phyloP scores from a whole-genome alignment of 2,888 invertebrate species.

The Leistus spinibarbis region DNA sequence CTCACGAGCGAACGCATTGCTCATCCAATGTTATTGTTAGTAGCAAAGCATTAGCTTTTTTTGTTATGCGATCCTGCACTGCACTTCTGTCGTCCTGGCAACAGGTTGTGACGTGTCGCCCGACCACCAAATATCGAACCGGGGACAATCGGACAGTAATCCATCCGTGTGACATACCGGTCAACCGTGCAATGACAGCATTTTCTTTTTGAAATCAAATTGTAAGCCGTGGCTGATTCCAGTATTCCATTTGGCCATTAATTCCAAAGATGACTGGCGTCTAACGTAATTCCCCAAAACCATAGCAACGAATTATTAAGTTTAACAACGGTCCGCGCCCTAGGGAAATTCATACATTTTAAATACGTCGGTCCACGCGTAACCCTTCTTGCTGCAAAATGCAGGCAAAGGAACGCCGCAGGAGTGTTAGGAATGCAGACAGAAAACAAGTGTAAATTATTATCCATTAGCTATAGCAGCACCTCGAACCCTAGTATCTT shows the following conservation, averaged over 20 bases:
- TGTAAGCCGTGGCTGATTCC: too few relatives aligned
- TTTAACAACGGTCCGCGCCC: neutral
- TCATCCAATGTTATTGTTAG: neutral
- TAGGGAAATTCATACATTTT: neutral
- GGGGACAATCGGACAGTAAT: neutral
- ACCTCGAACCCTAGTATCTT: neutral
- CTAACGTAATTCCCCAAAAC: neutral
- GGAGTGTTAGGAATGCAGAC: neutral
- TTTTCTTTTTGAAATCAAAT: too few relatives aligned
- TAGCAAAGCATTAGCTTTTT: neutral
- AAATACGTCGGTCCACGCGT: neutral
- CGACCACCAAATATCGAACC: neutral
- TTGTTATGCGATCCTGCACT: neutral
- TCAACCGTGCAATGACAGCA: neutral
- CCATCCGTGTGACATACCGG: neutral
- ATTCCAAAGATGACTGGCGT: too few relatives aligned
- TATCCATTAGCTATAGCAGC: neutral
- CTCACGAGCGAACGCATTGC: neutral
- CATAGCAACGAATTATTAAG: neutral
- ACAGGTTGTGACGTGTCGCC: conserved; percentile 42
- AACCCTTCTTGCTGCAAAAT: neutral
- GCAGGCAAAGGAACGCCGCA: neutral
- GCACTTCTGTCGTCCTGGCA: conserved; percentile 40
- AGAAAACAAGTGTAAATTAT: neutral
- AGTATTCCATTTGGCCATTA: too few relatives aligned